These are phyloP conservation scores for Heterotilapia buettikoferi DNA, from an alignment of 2,113 vertebrate species.

Conservation along the genomic window DNA sequence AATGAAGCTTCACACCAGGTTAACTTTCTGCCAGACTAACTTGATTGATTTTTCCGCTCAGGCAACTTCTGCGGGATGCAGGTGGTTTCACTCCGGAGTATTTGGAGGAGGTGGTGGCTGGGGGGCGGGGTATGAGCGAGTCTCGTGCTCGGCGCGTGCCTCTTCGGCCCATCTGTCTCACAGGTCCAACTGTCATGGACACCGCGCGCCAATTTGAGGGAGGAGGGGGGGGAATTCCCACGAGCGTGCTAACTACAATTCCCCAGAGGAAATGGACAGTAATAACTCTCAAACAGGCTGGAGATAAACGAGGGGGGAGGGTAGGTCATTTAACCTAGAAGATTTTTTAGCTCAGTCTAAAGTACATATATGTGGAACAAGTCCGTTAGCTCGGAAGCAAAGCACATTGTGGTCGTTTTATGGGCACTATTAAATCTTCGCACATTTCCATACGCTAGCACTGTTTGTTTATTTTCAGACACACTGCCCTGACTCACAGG, in stretches of 20 bases:
- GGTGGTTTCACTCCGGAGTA: not conserved
- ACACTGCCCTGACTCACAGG: not conserved
- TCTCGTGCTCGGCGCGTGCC: conserved; percentile 75
- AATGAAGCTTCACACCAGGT: not conserved
- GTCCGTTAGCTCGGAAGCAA: not conserved
- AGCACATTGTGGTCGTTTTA: not conserved
- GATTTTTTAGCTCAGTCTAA: not conserved
- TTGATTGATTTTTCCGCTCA: conserved; percentile 24
- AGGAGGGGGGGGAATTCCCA: conserved; percentile 27
- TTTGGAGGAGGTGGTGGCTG: not conserved
- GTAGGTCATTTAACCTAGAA: not conserved
- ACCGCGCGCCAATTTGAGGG: conserved; percentile 16
- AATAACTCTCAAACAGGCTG: not conserved
- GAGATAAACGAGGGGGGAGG: not conserved
- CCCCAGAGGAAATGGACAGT: conserved; percentile 34
- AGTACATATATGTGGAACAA: not conserved
- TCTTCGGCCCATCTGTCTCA: conserved; percentile 54
- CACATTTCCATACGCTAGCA: not conserved
- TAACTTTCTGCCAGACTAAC: not conserved
- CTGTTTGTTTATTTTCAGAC: not conserved
- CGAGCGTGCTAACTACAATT: conserved; percentile 17
- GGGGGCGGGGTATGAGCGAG: not conserved
- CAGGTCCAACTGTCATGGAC: conserved; percentile 55
- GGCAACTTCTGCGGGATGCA: not conserved
- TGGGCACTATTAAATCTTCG: not conserved